Evolutionary conservation across 1,140 invertebrate genomes (phyloP).

Genomic region (Neelides sp.): DNA sequence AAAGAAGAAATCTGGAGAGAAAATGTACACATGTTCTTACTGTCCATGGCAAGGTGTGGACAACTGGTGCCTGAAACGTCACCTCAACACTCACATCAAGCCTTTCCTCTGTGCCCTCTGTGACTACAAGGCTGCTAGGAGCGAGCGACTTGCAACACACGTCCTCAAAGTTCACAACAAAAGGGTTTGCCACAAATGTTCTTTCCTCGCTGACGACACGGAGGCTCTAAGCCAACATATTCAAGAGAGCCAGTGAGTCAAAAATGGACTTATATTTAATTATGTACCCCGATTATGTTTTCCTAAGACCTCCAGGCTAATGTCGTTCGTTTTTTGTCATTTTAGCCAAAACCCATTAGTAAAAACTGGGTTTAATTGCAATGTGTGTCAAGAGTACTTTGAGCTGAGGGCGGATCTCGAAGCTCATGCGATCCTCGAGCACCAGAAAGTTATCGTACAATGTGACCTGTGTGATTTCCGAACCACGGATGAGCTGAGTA

Average conservation of each 20-base stretch:
- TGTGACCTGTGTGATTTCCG: slow-evolving; percentile 35
- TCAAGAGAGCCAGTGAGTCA: slow-evolving; percentile 43
- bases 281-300: too few relatives aligned
- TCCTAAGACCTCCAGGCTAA: background rate
- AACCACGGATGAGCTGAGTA: slow-evolving; percentile 29
- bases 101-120: slow-evolving; percentile 76
- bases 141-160: slow-evolving; percentile 72
- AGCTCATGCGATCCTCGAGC: slow-evolving; percentile 34
- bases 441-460: slow-evolving; percentile 34
- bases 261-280: too few relatives aligned
- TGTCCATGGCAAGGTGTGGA: slow-evolving; percentile 84
- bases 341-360: slow-evolving; percentile 31
- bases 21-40: slow-evolving; percentile 66
- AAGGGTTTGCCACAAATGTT: slow-evolving; percentile 71
- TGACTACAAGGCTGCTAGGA: slow-evolving; percentile 78
- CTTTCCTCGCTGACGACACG: slow-evolving; percentile 66
- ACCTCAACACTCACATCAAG: slow-evolving; percentile 81
- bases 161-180: slow-evolving; percentile 82
- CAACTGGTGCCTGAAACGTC: slow-evolving; percentile 81
- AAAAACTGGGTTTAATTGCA: slow-evolving; percentile 33
- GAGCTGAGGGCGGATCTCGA: slow-evolving; percentile 34
- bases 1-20: slow-evolving; percentile 39
- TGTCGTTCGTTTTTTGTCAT: slow-evolving; percentile 11
- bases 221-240: slow-evolving; percentile 61
- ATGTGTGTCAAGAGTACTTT: slow-evolving; percentile 34